Conservation (phyloP, 2,113 vertebrate species). For the Bungarus multicinctus region DNA sequence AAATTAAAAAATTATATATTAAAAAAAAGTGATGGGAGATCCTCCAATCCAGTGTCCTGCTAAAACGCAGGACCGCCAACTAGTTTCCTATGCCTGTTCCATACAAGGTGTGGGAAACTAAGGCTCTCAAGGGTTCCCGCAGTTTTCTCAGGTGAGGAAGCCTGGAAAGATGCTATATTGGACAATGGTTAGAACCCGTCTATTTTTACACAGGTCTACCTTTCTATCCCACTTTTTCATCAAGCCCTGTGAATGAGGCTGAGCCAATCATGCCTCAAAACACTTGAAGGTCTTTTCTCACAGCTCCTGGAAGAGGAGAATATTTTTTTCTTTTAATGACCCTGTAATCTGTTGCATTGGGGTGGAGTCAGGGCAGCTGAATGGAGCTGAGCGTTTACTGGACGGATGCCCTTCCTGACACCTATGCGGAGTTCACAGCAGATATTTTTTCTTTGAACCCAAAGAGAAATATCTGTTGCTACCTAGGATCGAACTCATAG, state of each 20-base stretch:
- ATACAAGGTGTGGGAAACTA: neutral
- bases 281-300: neutral
- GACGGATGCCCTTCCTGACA: neutral
- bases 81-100: neutral
- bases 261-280: neutral
- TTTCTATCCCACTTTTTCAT: neutral
- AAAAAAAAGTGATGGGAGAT: no score
- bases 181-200: neutral
- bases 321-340: neutral
- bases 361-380: neutral
- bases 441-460: neutral
- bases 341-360: neutral
- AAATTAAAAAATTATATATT: no score
- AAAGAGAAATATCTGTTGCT: neutral
- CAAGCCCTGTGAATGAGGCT: neutral
- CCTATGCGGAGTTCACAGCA: neutral
- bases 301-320: neutral
- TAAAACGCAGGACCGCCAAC: neutral
- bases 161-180: neutral
- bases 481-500: neutral
- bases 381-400: neutral
- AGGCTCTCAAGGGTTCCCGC: neutral
- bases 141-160: neutral
- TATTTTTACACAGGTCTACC: neutral
- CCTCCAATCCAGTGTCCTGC: no score